Base-by-base conservation (phyloP, 2,888 invertebrate genomes). In the Taphrorychus bicolor region DNA sequence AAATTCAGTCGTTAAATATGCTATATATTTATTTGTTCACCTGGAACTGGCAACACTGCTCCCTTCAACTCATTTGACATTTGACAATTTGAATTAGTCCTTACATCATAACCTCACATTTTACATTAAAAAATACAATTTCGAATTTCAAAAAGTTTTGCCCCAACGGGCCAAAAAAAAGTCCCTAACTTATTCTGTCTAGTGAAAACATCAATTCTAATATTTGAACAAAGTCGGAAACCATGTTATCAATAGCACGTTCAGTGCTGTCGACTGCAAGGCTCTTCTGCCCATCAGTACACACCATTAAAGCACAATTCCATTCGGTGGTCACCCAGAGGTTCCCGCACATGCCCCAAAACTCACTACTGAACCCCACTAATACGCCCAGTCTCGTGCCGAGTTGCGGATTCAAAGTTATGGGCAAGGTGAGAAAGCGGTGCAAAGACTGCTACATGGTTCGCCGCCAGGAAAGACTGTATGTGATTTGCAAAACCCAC, bases 391-490 rank as follows among this genome's bases (percentile, higher is more conserved):
- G 68, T 60, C 5, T 79, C 2, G 59, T 77, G 5, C 78, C 76
- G 51, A 74, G 56, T 1, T 85, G 88, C 66, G 89, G 89, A 2
- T 87, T 94, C 75, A 94, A 95, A 85, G 86, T 90, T 2, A 91
- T 88, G 77, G 91, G 90, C 3, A 80, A 80, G 14, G 83, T 93
- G 23, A 85, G 84, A 64, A 85, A 88, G 60, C 87, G 95, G 42
- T 95, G 95, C 77, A 90, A 89, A 80, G 89, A 91, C 75, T 95
- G 95, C 78, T 91, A 89, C 75, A 85, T 91, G 76, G 89, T 92
- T 9, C 83, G 85, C 48, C 83, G 90, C 62, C 85, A 91, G 74
- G 87, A 90, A 72, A 85, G 91, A 66, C 77, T 87, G 73, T 91
- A 88, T 80, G 88, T 92, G 45, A 87, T 91, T 72, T 95, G 95